These are phyloP conservation scores for Catocala fraxini DNA, from an alignment of 2,888 invertebrate species.

Conservation along the genomic window DNA sequence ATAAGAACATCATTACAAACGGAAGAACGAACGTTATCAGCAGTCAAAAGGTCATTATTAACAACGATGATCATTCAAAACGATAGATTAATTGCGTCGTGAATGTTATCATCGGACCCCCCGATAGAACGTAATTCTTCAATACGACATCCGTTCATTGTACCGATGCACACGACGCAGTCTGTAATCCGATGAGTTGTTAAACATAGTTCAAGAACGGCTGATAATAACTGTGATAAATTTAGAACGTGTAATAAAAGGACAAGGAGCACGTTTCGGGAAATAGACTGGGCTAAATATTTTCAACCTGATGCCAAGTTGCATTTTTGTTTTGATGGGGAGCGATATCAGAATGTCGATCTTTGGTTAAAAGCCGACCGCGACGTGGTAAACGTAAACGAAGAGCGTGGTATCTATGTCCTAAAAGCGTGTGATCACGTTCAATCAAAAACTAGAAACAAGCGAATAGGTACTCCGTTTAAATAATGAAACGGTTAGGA, in stretches of 20 bases:
- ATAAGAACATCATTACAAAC: neutral
- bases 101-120: constrained; percentile 36
- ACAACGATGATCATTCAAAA: constrained; percentile 48
- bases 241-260: neutral
- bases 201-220: constrained; percentile 12
- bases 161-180: neutral
- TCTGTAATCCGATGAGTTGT: constrained; percentile 19
- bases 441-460: too few relatives aligned
- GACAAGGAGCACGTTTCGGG: neutral
- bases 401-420: too few relatives aligned
- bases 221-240: neutral
- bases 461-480: too few relatives aligned
- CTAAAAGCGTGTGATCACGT: too few relatives aligned
- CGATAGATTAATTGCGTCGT: constrained; percentile 41
- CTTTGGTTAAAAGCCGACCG: too few relatives aligned
- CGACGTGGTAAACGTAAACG: too few relatives aligned
- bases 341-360: too few relatives aligned
- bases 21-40: constrained; percentile 19
- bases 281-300: too few relatives aligned
- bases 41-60: constrained; percentile 41
- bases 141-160: constrained; percentile 13
- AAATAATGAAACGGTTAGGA: too few relatives aligned
- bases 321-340: too few relatives aligned
- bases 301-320: too few relatives aligned
- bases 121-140: constrained; percentile 36